These are phyloP conservation scores for Etheostoma nigrum DNA, from an alignment of 2,797 vertebrate species.

Conservation along the genomic window DNA sequence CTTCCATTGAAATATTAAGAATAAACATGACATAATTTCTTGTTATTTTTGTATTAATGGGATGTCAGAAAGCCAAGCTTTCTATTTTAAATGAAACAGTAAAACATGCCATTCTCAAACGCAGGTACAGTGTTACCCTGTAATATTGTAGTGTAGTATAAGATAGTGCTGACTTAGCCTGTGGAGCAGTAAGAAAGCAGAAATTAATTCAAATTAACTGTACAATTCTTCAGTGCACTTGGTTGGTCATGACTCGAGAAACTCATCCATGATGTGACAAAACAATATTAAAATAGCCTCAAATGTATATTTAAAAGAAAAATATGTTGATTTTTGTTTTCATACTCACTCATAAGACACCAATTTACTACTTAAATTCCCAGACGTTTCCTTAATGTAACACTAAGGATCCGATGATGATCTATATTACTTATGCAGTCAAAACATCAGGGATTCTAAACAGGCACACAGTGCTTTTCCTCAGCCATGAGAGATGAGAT, in stretches of 20 bases:
- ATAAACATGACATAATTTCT: background rate
- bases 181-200: background rate
- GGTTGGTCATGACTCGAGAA: background rate
- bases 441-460: constrained; percentile 67
- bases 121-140: background rate
- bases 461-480: constrained; percentile 65
- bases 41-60: background rate
- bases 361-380: constrained; percentile 48
- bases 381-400: constrained; percentile 57
- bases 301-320: constrained; percentile 24
- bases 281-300: constrained; percentile 7
- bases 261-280: constrained; percentile 26
- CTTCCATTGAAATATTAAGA: background rate
- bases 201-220: background rate
- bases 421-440: constrained; percentile 67
- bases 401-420: constrained; percentile 66
- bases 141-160: no score
- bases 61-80: background rate
- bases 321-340: constrained; percentile 28
- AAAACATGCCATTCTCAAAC: background rate
- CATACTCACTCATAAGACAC: constrained; percentile 42
- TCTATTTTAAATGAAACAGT: background rate
- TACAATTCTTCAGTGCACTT: background rate
- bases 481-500: constrained; percentile 50
- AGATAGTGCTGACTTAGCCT: background rate